phyloP scores from a whole-genome alignment of 2,113 vertebrate species.

The Falco punctatus region DNA sequence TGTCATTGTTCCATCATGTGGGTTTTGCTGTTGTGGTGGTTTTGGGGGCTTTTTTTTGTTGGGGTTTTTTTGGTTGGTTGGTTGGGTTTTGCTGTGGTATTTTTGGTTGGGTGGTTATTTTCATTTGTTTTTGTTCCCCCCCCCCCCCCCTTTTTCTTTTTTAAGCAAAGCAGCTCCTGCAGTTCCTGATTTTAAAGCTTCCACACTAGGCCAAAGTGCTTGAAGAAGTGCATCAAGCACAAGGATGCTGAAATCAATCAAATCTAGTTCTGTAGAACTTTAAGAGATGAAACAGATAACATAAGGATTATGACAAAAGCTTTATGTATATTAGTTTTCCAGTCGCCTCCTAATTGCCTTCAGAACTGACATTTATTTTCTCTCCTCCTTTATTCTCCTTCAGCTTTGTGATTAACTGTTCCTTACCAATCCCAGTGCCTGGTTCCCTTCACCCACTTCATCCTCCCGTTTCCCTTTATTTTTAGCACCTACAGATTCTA shows the following conservation, averaged over 20 bases:
- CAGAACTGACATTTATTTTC: not conserved
- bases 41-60: not conserved
- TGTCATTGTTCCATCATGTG: not conserved
- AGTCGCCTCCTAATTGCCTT: not conserved
- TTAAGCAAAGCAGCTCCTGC: not conserved
- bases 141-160: not conserved
- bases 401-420: conserved; percentile 24
- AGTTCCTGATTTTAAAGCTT: not conserved
- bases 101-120: not conserved
- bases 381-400: conserved; percentile 4
- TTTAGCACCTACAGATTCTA: conserved; percentile 23
- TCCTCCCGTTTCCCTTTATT: conserved; percentile 37
- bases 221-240: not conserved
- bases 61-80: not conserved
- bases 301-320: not conserved
- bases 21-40: not conserved
- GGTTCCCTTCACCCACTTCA: conserved; percentile 8
- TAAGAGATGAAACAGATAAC: not conserved
- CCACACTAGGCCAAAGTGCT: not conserved
- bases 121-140: not conserved
- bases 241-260: not conserved
- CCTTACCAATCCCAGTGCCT: not conserved
- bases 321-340: not conserved
- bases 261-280: not conserved
- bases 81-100: not conserved